phyloP scores from a whole-genome alignment of 2,888 invertebrate species.

The Drosophila nigritarsus region DNA sequence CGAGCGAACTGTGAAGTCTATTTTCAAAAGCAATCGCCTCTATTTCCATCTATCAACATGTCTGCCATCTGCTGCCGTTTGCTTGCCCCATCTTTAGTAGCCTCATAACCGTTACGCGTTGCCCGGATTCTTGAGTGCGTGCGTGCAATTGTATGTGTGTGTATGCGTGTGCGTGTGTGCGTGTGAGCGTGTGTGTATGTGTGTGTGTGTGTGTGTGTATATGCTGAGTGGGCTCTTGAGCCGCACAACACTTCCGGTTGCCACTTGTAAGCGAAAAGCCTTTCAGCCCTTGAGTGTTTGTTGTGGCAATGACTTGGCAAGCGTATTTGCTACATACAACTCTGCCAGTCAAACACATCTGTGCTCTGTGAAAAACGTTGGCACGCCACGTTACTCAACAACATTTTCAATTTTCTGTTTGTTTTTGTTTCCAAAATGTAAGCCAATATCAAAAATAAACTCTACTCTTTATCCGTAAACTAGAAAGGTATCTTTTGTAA shows the following conservation, averaged over 20 bases:
- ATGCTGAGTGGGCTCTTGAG: conserved; percentile 75
- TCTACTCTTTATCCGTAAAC: not conserved
- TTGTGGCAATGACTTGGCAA: conserved; percentile 63
- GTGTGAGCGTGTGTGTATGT: conserved; percentile 16
- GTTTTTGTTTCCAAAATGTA: not conserved
- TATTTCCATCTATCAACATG: conserved; percentile 80
- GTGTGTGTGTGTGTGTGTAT: conserved; percentile 34
- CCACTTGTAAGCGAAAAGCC: conserved; percentile 78
- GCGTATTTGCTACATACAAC: conserved; percentile 43
- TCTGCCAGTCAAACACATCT: conserved; percentile 18
- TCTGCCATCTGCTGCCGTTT: conserved; percentile 58
- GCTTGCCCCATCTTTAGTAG: conserved; percentile 3
- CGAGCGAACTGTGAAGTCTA: conserved; percentile 38
- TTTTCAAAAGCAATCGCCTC: conserved; percentile 75
- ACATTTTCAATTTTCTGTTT: not conserved
- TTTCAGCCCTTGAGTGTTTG: conserved; percentile 79
- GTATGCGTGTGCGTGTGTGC: conserved; percentile 18
- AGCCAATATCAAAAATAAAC: not conserved
- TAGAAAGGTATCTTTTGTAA: not conserved
- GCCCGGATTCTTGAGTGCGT: conserved; percentile 24
- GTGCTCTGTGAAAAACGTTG: not conserved
- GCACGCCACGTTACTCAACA: not conserved
- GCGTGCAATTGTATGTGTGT: conserved; percentile 7
- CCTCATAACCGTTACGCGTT: not conserved
- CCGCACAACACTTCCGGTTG: conserved; percentile 81